Evolutionary conservation across 2,888 invertebrate genomes (phyloP).

Genomic region (Uropetala carovei): DNA sequence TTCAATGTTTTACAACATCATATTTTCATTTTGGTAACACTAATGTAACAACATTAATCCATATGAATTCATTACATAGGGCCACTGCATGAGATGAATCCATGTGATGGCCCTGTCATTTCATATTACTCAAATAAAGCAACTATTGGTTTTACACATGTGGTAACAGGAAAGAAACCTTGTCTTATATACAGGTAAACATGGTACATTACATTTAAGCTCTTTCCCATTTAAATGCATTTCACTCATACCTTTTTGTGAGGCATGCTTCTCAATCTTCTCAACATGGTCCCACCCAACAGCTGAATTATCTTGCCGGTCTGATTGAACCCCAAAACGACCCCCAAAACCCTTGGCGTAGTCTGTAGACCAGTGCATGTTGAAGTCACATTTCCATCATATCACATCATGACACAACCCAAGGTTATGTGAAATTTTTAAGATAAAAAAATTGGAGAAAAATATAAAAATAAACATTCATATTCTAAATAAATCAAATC

Average conservation of each 20-base stretch:
- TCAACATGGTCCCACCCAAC: conserved; percentile 93
- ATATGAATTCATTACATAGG: too few relatives aligned
- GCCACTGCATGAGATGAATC: too few relatives aligned
- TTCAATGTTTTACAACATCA: too few relatives aligned
- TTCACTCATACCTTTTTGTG: conserved; percentile 82
- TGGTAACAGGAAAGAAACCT: too few relatives aligned
- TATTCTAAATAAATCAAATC: background rate
- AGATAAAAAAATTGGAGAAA: conserved; percentile 45
- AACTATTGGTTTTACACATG: too few relatives aligned
- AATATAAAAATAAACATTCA: conserved; percentile 46
- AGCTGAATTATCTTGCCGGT: conserved; percentile 87
- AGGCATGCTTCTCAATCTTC: conserved; percentile 87
- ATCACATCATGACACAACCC: conserved; percentile 22
- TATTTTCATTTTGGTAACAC: too few relatives aligned
- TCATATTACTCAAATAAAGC: too few relatives aligned
- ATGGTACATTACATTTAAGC: too few relatives aligned
- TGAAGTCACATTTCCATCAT: background rate
- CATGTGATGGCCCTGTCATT: too few relatives aligned
- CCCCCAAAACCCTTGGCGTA: conserved; percentile 89
- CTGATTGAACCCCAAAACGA: conserved; percentile 86
- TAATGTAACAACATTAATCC: too few relatives aligned
- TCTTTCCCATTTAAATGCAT: background rate
- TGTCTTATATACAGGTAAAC: too few relatives aligned
- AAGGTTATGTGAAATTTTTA: background rate
- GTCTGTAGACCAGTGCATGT: conserved; percentile 75